Base-by-base conservation (phyloP, 2,113 vertebrate genomes). In the Callipepla squamata region DNA sequence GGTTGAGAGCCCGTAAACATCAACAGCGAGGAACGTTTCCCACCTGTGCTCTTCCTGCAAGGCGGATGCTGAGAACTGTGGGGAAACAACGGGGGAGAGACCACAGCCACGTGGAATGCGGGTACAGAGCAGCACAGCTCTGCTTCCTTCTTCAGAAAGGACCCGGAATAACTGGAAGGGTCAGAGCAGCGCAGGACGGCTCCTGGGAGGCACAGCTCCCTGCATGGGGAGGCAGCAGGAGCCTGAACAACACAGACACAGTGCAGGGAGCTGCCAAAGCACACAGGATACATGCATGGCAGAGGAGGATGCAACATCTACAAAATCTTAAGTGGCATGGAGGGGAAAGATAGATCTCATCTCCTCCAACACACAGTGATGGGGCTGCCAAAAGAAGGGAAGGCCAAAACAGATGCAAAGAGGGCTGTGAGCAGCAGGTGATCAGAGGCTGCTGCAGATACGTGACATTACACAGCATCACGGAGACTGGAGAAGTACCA, bases 401-500 rank as follows among this genome's bases (percentile, higher is more conserved):
- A 55, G 75, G 45, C 36, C 85, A 57, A 36, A 83, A 45, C 0
- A 44, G 55, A 5, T 30, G 8, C 44, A 20, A 36, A 32, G 30
- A 65, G 40, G n/a, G 19, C 63, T 55, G 63, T 14, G 11, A 0
- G 25, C 67, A 59, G 45, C 11, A 1, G 0, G 8, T 7, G 36
- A 85, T 5, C 2, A 0, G 7, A 3, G 72, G 42, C 82, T 91
- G 75, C 68, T 32, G n/a, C 6, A 55, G 36, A 8, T 13, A 53
- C 36, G 12, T 13, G 34, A 55, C 85, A 58, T 76, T 40, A 66
- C 45, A 42, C 7, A 22, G 82, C 32, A 77, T 62, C 85, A 85
- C 58, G 63, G 38, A 69, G 44, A 32, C 0, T 82, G 78, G 78
- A 66, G 62, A 89, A 89, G 40, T 34, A 89, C 38, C 69, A 76